Percentiles rank a stretch among this genome's conserved stretches.
Evolutionary conservation across 2,797 vertebrate genomes (phyloP).

Genomic region (Chelidonichthys spinosus): DNA sequence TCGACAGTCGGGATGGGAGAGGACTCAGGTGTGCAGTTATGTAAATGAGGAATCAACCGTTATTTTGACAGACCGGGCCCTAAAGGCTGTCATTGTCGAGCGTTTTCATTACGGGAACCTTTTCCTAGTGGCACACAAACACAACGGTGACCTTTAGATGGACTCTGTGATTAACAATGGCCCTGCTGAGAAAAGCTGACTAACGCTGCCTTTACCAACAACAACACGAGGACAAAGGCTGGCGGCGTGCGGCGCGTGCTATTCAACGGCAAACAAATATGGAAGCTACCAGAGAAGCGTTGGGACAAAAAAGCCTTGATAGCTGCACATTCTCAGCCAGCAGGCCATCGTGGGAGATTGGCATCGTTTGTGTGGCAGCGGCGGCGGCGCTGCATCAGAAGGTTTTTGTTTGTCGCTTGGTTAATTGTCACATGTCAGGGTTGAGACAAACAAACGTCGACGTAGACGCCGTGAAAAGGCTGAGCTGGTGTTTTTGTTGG

Average conservation of each 20-base stretch:
- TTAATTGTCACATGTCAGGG: conserved; percentile 55
- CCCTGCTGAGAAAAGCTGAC: conserved; percentile 70
- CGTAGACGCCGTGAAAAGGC: conserved; percentile 50
- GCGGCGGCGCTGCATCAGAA: neutral
- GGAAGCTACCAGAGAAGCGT: conserved; percentile 75
- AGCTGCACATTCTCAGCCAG: conserved; percentile 67
- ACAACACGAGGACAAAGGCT: conserved; percentile 65
- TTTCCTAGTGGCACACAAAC: conserved; percentile 31
- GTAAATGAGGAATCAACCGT: conserved; percentile 29
- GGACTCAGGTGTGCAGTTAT: conserved; percentile 29
- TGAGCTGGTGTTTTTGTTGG: conserved; percentile 53
- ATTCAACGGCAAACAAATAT: conserved; percentile 67
- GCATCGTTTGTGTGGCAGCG: conserved; percentile 44
- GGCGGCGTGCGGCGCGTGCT: conserved; percentile 29
- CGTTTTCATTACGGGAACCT: conserved; percentile 36
- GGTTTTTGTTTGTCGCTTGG: conserved; percentile 51
- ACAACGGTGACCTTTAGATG: conserved; percentile 64
- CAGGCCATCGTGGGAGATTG: conserved; percentile 27
- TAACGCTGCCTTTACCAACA: conserved; percentile 60
- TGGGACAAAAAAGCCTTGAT: conserved; percentile 53
- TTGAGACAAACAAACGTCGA: conserved; percentile 56
- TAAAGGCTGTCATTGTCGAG: conserved; percentile 20
- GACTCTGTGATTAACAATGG: conserved; percentile 64
- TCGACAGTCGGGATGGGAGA: conserved; percentile 15
- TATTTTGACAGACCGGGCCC: conserved; percentile 31